A percentile compares a stretch with the other conserved stretches of the same genome.
Evolutionary conservation across 2,113 vertebrate species (phyloP).

Genomic region (Notechis scutatus): DNA sequence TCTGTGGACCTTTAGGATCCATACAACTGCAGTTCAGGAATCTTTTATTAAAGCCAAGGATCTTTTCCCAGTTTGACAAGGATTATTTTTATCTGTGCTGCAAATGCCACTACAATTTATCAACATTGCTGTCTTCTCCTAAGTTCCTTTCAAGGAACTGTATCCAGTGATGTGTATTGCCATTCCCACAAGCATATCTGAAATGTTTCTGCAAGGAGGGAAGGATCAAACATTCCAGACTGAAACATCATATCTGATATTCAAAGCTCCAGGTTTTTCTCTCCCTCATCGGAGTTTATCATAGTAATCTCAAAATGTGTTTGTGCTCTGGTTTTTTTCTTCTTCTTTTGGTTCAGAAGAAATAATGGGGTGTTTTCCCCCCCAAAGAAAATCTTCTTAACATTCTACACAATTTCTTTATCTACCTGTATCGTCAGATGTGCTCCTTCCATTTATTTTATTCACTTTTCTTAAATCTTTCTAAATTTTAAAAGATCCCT

Average conservation of each 20-base stretch:
- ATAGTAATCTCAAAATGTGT: not conserved
- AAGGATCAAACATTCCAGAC: not conserved
- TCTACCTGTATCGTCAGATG: not conserved
- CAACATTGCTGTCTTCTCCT: not conserved
- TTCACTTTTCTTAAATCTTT: not conserved
- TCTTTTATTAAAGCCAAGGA: not conserved
- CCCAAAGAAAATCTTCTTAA: not conserved
- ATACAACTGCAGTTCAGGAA: not conserved
- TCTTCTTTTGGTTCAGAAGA: not conserved
- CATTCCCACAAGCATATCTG: not conserved
- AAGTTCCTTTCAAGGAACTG: not conserved
- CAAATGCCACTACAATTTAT: not conserved
- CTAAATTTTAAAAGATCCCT: not conserved
- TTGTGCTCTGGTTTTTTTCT: not conserved
- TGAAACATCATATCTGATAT: not conserved
- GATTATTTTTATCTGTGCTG: not conserved
- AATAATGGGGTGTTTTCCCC: not conserved
- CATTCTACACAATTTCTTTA: conserved; percentile 10
- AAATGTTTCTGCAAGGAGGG: not conserved
- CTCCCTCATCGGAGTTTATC: not conserved
- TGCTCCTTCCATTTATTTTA: not conserved
- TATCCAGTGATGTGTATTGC: not conserved
- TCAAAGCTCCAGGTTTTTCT: not conserved
- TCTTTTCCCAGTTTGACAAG: not conserved
- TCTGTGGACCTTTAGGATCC: not conserved